Conservation (phyloP, 2,797 vertebrate genomes). For the Myotis daubentonii region DNA sequence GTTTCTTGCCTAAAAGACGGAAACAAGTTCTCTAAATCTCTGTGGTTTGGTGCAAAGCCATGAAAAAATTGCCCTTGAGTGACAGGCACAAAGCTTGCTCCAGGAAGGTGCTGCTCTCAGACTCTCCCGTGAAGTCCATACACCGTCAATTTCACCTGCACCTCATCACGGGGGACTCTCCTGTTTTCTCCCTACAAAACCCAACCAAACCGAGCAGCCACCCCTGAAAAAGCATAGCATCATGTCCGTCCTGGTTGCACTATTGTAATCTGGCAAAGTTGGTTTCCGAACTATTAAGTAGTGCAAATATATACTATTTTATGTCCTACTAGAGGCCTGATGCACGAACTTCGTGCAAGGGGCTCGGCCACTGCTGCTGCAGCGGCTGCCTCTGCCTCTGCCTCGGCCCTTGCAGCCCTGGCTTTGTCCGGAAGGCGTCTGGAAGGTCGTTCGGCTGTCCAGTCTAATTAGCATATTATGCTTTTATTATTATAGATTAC, state of each 20-base stretch:
- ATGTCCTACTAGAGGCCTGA: background rate
- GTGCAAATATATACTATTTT: slow-evolving; percentile 63
- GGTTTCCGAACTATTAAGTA: slow-evolving; percentile 74
- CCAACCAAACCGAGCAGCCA: background rate
- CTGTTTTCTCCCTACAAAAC: slow-evolving; percentile 63
- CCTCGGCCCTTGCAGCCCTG: no score
- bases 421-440: no score
- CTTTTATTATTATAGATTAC: background rate
- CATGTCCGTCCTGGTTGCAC: slow-evolving; percentile 63
- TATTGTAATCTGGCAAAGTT: slow-evolving; percentile 70
- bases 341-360: no score
- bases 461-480: no score
- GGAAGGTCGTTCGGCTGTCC: no score
- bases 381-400: no score
- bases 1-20: background rate
- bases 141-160: slow-evolving; percentile 7
- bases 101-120: background rate
- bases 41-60: background rate
- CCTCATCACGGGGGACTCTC: slow-evolving; percentile 66
- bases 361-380: no score
- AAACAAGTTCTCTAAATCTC: background rate
- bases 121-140: slow-evolving; percentile 58
- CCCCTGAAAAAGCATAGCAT: slow-evolving; percentile 12
- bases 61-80: background rate
- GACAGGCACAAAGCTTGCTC: background rate